Conservation (phyloP, 2,113 vertebrate species). For the Cepphus grylle region DNA sequence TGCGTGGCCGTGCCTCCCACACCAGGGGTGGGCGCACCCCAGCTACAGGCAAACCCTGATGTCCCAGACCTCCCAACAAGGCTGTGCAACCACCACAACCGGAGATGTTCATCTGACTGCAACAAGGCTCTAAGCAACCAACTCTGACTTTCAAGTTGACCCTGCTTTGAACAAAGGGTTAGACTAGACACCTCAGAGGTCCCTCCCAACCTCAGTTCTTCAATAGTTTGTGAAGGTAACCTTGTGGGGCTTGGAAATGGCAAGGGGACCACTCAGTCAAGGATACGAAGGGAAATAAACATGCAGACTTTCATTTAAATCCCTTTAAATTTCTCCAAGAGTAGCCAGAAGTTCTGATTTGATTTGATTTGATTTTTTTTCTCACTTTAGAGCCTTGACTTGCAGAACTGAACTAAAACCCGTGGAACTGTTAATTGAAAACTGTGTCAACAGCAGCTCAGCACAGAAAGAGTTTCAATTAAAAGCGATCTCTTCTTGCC, state of each 20-base stretch:
- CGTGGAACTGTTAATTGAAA: conserved; percentile 31
- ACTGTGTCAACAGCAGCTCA: conserved; percentile 34
- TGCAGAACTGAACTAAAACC: conserved; percentile 22
- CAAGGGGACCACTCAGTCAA: not conserved
- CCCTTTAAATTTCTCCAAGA: not conserved
- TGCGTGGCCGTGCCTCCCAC: fast-evolving
- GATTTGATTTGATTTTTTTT: not conserved
- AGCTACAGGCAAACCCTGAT: not conserved
- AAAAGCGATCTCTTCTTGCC: conserved; percentile 35
- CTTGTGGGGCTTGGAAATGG: not conserved
- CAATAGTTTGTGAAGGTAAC: not conserved
- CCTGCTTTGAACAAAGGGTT: not conserved
- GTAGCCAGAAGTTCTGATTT: not conserved
- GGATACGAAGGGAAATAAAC: not conserved
- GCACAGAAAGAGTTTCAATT: not conserved
- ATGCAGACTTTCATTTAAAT: not conserved
- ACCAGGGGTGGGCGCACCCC: not conserved
- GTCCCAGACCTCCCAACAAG: not conserved
- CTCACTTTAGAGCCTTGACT: not conserved
- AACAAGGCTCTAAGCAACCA: not conserved
- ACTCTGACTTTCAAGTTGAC: not conserved
- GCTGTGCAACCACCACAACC: not conserved
- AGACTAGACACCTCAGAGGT: not conserved
- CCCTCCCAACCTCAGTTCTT: not conserved
- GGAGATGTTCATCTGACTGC: not conserved